A percentile compares a stretch with the other conserved stretches of the same genome.
These are phyloP conservation scores for Philopotamus ludificatus DNA, from an alignment of 1,140 invertebrate genomes.

Conservation along the genomic window DNA sequence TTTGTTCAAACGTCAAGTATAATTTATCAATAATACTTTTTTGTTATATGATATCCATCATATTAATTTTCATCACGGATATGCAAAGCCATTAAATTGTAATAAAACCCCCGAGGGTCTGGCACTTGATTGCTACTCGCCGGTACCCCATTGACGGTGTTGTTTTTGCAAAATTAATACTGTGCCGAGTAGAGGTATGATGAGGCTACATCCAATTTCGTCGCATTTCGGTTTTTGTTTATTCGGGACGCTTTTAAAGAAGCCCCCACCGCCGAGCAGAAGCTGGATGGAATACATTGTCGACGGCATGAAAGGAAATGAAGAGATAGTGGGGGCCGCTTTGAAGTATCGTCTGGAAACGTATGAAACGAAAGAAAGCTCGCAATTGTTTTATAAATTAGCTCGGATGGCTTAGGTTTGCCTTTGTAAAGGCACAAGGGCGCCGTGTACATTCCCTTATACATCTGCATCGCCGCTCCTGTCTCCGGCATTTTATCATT, in stretches of 20 bases:
- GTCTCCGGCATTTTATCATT: too few relatives aligned
- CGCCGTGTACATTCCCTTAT: not conserved
- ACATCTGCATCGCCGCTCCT: too few relatives aligned
- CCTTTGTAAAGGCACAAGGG: not conserved
- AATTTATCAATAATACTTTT: too few relatives aligned
- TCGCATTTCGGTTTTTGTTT: slow-evolving; percentile 5
- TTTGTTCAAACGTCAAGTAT: too few relatives aligned
- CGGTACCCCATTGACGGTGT: not conserved
- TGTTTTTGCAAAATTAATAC: not conserved
- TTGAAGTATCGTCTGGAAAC: slow-evolving; percentile 14
- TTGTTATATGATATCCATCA: too few relatives aligned
- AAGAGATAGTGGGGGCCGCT: slow-evolving; percentile 13
- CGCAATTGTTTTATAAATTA: slow-evolving; percentile 27
- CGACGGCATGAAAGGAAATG: slow-evolving; percentile 17
- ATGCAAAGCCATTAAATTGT: too few relatives aligned
- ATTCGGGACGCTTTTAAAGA: slow-evolving; percentile 1
- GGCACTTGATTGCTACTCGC: not conserved
- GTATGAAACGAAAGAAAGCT: slow-evolving; percentile 12
- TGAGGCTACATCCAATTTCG: slow-evolving; percentile 4
- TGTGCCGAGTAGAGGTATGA: not conserved
- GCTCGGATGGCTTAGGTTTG: slow-evolving; percentile 5
- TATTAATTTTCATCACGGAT: too few relatives aligned
- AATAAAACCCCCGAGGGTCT: not conserved
- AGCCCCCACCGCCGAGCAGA: not conserved
- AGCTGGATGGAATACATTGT: slow-evolving; percentile 9